phyloP scores from a whole-genome alignment of 1,140 invertebrate genomes.

The Phenacoccus solenopsis region DNA sequence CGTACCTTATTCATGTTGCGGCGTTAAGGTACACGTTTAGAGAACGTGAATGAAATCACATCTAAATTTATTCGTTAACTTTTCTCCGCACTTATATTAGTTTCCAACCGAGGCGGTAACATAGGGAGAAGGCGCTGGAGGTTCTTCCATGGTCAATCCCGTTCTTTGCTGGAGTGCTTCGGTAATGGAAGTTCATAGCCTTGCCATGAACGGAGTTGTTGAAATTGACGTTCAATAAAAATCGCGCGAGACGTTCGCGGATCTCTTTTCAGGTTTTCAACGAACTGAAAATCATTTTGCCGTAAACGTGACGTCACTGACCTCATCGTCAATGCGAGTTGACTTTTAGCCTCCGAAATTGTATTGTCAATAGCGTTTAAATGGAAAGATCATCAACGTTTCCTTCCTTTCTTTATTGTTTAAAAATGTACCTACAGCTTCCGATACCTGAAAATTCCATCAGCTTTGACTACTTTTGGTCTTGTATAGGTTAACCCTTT shows the following conservation, averaged over 20 bases:
- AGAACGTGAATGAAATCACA: constrained; percentile 12
- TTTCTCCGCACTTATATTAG: neutral
- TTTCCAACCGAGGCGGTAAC: neutral
- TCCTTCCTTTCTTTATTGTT: too few relatives aligned
- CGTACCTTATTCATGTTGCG: constrained; percentile 14
- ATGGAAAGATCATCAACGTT: neutral
- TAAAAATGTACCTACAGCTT: too few relatives aligned
- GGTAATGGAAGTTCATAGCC: constrained; percentile 7
- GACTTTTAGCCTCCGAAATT: constrained; percentile 7
- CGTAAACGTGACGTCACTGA: constrained; percentile 10
- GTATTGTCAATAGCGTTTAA: too few relatives aligned
- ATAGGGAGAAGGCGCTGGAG: constrained; percentile 9
- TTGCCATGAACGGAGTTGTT: neutral
- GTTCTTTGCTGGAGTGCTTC: constrained; percentile 1
- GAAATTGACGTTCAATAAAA: neutral
- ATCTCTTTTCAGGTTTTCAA: neutral
- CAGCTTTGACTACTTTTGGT: too few relatives aligned
- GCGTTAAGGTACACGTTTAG: neutral
- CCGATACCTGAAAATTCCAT: too few relatives aligned
- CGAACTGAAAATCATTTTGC: constrained; percentile 1
- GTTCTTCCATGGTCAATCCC: constrained; percentile 13
- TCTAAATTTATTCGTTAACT: neutral
- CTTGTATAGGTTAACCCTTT: too few relatives aligned
- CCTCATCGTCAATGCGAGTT: neutral
- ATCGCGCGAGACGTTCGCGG: neutral